Evolutionary conservation across 2,888 invertebrate genomes (phyloP), one percentile per base, ranked within the genome.

Genomic region (Pristionchus fissidentatus): DNA sequence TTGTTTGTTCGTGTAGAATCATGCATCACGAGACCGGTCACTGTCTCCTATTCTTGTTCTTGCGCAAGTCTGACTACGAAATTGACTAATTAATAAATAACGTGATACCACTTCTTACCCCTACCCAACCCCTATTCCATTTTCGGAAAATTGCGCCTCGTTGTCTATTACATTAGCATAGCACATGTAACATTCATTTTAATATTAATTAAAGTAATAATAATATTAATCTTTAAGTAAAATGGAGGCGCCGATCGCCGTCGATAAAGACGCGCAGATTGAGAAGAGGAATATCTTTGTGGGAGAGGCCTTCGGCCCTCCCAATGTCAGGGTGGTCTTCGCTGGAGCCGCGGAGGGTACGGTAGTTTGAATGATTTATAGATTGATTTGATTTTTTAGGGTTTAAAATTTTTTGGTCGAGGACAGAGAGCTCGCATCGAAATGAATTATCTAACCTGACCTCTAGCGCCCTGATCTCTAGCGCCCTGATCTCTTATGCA

Each of bases 331-430:
- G 19, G 62, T 81, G 4, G 80, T 81, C 4, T 81, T 81, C 35
- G 80, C 80, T 35, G 80, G 80, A 46, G 80, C 80, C 3, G 80
- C 80, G 10, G 80, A 81, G 46, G 80, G 80, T 81, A 35, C 7
- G 19, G 52, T 22, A 55, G 15, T 78, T 2, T 1, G 32, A 19
- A 32, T 38, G 32, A 26, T 77, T 49, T 8, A 46, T 2, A 41
- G 22, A 8, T 13, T 62, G 62, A 32, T 13, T 38, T 32, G 29
- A 2, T 13, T 2, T 0, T 15, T 75, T 46, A n/a, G n/a, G n/a
- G n/a, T n/a, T n/a, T n/a, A n/a, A 15, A 10, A 49, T 15, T 15
- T 15, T 49, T 15, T 15, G 10, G 49, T 49, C 49, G 49, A 49
- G 19, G 19, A 15, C 10, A 15, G 10, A 49, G 10, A 15, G 49